Percentiles rank a stretch among this genome's conserved stretches.
Evolutionary conservation across 2,113 vertebrate genomes (phyloP).

Genomic region (Cyprinodon variegatus): DNA sequence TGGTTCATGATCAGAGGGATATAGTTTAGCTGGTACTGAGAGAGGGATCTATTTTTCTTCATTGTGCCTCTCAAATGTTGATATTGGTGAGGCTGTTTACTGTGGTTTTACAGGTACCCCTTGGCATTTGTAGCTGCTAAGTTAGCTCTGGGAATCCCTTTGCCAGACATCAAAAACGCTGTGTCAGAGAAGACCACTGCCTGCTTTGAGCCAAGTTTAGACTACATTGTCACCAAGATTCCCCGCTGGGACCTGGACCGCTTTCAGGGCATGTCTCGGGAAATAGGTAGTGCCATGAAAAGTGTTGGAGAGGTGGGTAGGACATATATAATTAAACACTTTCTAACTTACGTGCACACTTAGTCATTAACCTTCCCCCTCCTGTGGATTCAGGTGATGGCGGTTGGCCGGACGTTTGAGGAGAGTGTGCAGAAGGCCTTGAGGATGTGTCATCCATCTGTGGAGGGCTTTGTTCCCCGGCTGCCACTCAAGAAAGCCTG

Average conservation of each 20-base stretch:
- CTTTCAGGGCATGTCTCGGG: constrained; percentile 87
- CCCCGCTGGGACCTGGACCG: constrained; percentile 96
- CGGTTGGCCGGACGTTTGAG: constrained; percentile 93
- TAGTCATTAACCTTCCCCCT: constrained; percentile 8
- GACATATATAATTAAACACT: neutral
- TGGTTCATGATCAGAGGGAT: neutral
- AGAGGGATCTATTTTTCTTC: neutral
- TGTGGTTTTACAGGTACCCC: constrained; percentile 82
- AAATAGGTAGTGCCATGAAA: constrained; percentile 95
- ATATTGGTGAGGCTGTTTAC: neutral
- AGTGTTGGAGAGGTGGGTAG: constrained; percentile 92
- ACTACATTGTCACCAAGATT: constrained; percentile 95
- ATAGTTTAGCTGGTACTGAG: neutral
- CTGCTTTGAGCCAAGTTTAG: constrained; percentile 95
- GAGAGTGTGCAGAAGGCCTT: constrained; percentile 96
- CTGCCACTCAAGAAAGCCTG: constrained; percentile 92
- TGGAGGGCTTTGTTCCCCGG: constrained; percentile 87
- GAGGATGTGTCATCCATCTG: constrained; percentile 93
- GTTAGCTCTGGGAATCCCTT: constrained; percentile 89
- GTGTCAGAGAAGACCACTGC: constrained; percentile 92
- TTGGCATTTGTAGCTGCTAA: constrained; percentile 95
- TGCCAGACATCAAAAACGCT: constrained; percentile 92
- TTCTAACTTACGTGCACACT: neutral
- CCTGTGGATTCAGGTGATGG: constrained; percentile 87
- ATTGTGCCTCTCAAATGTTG: neutral